Percentiles rank a stretch among this genome's conserved stretches.
Evolutionary conservation across 2,797 vertebrate genomes (phyloP).

Genomic region (Tamandua tetradactyla): DNA sequence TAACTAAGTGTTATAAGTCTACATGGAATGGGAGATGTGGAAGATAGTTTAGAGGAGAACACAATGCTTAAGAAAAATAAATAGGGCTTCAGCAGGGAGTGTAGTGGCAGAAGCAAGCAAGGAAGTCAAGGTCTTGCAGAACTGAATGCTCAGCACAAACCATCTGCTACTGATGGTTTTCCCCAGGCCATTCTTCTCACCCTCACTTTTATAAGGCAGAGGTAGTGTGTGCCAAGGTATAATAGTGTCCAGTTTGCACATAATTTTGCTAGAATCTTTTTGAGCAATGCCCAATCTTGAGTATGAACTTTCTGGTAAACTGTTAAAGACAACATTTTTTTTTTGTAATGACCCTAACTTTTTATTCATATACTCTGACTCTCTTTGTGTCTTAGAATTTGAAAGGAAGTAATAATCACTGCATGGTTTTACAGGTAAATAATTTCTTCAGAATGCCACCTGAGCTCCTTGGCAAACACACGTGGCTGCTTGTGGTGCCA

Average conservation of each 20-base stretch:
- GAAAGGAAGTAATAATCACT: neutral
- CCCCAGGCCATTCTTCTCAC: rapidly evolving
- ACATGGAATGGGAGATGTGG: neutral
- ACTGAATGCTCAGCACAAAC: too few species aligned
- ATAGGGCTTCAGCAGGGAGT: rapidly evolving
- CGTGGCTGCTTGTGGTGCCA: slow-evolving; percentile 37
- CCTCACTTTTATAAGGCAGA: neutral
- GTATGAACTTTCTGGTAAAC: neutral
- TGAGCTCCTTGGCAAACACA: slow-evolving; percentile 67
- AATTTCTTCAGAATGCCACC: slow-evolving; percentile 57
- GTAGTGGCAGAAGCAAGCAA: neutral
- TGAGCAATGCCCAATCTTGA: neutral
- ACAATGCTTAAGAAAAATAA: neutral
- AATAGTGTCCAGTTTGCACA: neutral
- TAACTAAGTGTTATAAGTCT: neutral
- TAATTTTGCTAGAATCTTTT: neutral
- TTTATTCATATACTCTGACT: neutral
- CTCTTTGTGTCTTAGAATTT: slow-evolving; percentile 42
- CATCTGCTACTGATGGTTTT: neutral
- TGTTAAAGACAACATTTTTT: neutral
- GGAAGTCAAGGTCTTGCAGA: rapidly evolving
- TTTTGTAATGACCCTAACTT: neutral
- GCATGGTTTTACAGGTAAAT: slow-evolving; percentile 5
- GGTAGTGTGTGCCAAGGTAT: neutral
- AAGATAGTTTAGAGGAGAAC: neutral